Evolutionary conservation across 2,888 invertebrate genomes (phyloP), one percentile per base, ranked within the genome.

Genomic region (Cepaea hortensis): DNA sequence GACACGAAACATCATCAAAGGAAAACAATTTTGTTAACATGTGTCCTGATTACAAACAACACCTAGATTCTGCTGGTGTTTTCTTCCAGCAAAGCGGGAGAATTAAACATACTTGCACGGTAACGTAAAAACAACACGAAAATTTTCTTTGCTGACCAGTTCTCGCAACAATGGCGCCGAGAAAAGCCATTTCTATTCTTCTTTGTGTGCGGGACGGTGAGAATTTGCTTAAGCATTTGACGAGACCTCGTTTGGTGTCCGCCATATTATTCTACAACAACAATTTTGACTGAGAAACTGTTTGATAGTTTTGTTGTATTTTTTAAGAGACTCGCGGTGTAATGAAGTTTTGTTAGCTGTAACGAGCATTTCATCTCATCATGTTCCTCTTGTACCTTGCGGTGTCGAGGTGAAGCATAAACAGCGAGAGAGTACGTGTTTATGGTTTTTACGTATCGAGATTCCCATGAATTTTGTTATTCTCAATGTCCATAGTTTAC

Each of bases 201-300:
- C 81, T 70, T 81, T 81, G 81, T 81, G 50, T 68, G 48, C 15
- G 3, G 1, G 11, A 50, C 13, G 6, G 70, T 11, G 48, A 23
- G 70, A 81, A 46, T 81, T 70, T 81, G 50, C 68, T 70, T 48
- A 50, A 68, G 70, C 18, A 70, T 81, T 81, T 70, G 48, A 13
- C 81, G 50, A 20, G 81, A 18, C 70, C 3, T 81, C 70, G 81
- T 81, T 70, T 81, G 70, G 13, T 48, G 20, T n/a, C 3, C 50
- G 68, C n/a, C 35, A 6, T 68, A 70, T 70, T 81, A 70, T 7
- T 48, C 61, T 48, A 50, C 5, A 7, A 81, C 81, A 70, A 70
- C 20, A 70, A 70, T 81, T 70, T 48, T 81, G 81, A 81, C 81
- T 81, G 9, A 3, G n/a, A 65, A 81, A 70, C 70, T 81, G 81